Conservation (phyloP, 2,113 vertebrate genomes). For the Pterocles orientalis region DNA sequence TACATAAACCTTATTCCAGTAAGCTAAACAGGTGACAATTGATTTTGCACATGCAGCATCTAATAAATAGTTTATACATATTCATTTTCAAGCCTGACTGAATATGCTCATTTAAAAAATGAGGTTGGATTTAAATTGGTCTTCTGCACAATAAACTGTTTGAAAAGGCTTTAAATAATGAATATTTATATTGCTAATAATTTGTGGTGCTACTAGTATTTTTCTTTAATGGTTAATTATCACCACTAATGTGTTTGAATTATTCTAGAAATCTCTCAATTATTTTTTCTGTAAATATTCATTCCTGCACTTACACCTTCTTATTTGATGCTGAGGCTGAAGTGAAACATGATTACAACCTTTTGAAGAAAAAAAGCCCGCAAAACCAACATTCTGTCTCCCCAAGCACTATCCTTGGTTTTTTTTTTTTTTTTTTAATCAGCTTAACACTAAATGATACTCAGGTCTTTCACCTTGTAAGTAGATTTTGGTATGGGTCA, state of each 20-base stretch:
- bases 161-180: constrained; percentile 35
- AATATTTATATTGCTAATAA: constrained; percentile 17
- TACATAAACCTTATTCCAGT: not conserved
- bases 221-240: constrained; percentile 56
- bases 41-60: not conserved
- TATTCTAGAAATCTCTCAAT: constrained; percentile 30
- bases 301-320: not conserved
- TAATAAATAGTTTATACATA: not conserved
- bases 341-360: not conserved
- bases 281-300: constrained; percentile 52
- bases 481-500: constrained; percentile 9
- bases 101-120: not conserved
- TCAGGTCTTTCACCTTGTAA: constrained; percentile 19
- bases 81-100: not conserved
- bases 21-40: not conserved
- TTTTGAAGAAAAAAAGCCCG: not conserved
- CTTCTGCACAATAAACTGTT: constrained; percentile 7
- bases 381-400: not conserved
- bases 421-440: not conserved
- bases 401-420: not conserved
- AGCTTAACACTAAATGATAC: not conserved
- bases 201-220: constrained; percentile 7
- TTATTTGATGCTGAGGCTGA: not conserved
- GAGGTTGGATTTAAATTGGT: constrained; percentile 19
- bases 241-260: constrained; percentile 21